Base-by-base conservation (phyloP, 2,797 vertebrate species). In the Coregonus sp. region DNA sequence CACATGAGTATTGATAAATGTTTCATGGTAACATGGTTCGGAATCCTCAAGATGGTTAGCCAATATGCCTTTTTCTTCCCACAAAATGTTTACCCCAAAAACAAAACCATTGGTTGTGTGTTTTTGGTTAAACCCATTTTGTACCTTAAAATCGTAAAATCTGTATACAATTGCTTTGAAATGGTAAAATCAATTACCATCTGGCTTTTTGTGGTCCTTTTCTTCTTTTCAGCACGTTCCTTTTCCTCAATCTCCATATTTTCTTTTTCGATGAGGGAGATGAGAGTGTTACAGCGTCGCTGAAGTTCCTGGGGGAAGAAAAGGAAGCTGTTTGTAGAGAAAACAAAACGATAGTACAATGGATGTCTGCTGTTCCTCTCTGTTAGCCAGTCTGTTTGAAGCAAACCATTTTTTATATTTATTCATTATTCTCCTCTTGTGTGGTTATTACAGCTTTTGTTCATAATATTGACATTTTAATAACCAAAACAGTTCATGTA, bases 191-290 rank as follows among this genome's bases (percentile, higher is more conserved):
- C 47, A 18, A 25, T 85, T 84, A 82, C 82, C 65, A 74, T 72
- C 92, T 94, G 89, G 75, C 89, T 90, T 94, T 96, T 96, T 75
- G 94, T 88, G 86, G 92, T 90, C 81, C 94, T 92, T 86, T 95
- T 96, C 93, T 96, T 96, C 93, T 96, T 96, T 88, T 96, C 96
- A 20, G 95, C 96, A 90, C 94, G 91, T 70, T 96, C 95, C 86
- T 95, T 96, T 89, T 96, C 96, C 86, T 96, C 96, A 59, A 96
- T 96, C 92, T 96, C 96, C 91, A 95, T 94, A 81, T 96, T 96
- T 92, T 96, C 96, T 87, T 96, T 96, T 87, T 96, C 96, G 80
- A 96, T 96, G 84, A 96, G 89, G 47, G 96, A 96, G 90, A 96
- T 96, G 31, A 96, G 94, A 6, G 96, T 96, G 89, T 96, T 96